Percentiles rank a stretch among this genome's conserved stretches.
Evolutionary conservation across 2,797 vertebrate species (phyloP).

Genomic region (Cuculus canorus): DNA sequence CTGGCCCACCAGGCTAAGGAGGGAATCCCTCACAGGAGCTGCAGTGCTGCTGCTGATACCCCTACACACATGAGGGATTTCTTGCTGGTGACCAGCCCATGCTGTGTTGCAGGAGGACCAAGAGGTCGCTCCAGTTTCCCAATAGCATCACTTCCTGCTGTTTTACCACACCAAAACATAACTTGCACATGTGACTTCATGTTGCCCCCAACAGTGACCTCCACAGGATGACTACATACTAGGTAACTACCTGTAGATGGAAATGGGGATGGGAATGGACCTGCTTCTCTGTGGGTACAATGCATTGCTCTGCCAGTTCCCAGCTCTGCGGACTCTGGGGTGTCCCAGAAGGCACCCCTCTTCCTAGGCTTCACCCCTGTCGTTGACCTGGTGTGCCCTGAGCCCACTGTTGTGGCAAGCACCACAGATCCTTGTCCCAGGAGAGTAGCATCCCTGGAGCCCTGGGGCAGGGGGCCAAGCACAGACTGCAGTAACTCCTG

Average conservation of each 20-base stretch:
- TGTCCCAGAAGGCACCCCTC: background rate
- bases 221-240: background rate
- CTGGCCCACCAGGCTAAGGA: background rate
- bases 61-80: background rate
- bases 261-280: background rate
- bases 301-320: background rate
- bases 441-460: background rate
- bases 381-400: background rate
- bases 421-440: background rate
- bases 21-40: background rate
- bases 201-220: background rate
- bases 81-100: background rate
- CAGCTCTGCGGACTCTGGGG: background rate
- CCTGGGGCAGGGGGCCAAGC: background rate
- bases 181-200: background rate
- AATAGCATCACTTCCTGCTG: background rate
- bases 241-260: background rate
- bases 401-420: background rate
- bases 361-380: background rate
- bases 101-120: background rate
- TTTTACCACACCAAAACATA: background rate
- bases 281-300: background rate
- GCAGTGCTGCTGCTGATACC: background rate
- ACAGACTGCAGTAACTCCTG: fast-evolving
- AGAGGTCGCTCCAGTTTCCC: background rate